Base-by-base conservation (phyloP, 2,797 vertebrate genomes). In the Rhadinocentrus ornatus region DNA sequence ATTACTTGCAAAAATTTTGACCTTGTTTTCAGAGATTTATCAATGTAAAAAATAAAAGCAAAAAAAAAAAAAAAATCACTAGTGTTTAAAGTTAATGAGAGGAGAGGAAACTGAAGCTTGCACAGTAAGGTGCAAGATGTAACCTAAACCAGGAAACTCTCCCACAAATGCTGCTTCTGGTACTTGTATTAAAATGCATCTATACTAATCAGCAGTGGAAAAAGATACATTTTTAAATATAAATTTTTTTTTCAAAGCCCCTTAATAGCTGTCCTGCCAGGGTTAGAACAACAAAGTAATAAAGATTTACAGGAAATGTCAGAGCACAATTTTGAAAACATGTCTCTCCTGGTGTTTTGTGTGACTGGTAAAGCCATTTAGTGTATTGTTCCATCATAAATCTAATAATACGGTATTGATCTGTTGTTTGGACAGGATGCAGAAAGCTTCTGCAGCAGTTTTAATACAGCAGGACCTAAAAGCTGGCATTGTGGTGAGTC, bases 1-100 rank as follows among this genome's bases (percentile, higher is more conserved):
- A 55, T 37, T 55, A 34, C 16, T 34, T 63, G 39, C 2, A 64
- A 54, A 55, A 54, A 71, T 57, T 69, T 57, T 8, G 7, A 39
- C 6, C 34, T 12, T 1, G 3, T 34, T 27, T 69, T 53, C 22
- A n/a, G n/a, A n/a, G n/a, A n/a, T n/a, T n/a, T n/a, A n/a, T n/a
- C n/a, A n/a, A n/a, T n/a, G n/a, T n/a, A n/a, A n/a, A n/a, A n/a
- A n/a, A n/a, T n/a, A n/a, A n/a, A n/a, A n/a, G n/a, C n/a, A n/a
- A n/a, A n/a, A n/a, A n/a, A n/a, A n/a, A n/a, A n/a, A n/a, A n/a
- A n/a, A n/a, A n/a, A n/a, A 64, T 41, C 3, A 12, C 35, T 50
- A 60, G 31, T 64, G 39, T 62, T 64, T 37, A 0, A 44, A 59
- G 35, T 61, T 73, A 34, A 48, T 54, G 16, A n/a, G 54, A 63